phyloP scores from a whole-genome alignment of 2,797 vertebrate genomes.

The Oceanodroma leucorhoa region DNA sequence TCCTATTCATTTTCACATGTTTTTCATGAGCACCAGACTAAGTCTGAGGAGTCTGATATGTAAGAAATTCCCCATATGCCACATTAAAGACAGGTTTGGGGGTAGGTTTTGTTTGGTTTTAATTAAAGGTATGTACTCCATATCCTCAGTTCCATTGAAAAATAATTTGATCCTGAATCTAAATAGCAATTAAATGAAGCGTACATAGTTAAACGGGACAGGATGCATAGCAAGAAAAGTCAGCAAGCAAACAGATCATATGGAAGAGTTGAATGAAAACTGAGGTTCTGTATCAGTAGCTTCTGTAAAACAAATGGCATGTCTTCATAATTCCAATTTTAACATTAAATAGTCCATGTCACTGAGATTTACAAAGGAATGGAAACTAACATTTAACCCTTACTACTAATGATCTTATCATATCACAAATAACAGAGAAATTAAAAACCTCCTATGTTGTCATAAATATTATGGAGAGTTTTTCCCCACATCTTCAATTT shows the following conservation, averaged over 20 bases:
- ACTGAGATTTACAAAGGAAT: neutral
- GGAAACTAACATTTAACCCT: neutral
- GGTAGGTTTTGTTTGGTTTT: neutral
- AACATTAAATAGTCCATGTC: neutral
- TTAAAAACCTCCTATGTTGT: neutral
- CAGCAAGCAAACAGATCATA: neutral
- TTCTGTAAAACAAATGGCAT: neutral
- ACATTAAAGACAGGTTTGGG: neutral
- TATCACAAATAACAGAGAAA: neutral
- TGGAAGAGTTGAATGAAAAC: neutral
- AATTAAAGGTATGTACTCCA: neutral
- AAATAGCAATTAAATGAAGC: neutral
- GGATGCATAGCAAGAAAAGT: neutral
- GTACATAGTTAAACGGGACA: neutral
- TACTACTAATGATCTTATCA: neutral
- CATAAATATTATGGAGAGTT: rapidly evolving
- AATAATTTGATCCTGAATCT: neutral
- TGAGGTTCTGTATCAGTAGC: neutral
- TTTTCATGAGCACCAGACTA: neutral
- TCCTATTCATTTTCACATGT: neutral
- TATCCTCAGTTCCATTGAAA: neutral
- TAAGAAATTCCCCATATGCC: neutral
- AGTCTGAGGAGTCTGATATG: neutral
- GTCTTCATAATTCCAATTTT: neutral
- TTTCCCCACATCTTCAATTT: neutral